These are phyloP conservation scores for Psix sp. DNA, from an alignment of 1,140 invertebrate genomes.

Conservation along the genomic window DNA sequence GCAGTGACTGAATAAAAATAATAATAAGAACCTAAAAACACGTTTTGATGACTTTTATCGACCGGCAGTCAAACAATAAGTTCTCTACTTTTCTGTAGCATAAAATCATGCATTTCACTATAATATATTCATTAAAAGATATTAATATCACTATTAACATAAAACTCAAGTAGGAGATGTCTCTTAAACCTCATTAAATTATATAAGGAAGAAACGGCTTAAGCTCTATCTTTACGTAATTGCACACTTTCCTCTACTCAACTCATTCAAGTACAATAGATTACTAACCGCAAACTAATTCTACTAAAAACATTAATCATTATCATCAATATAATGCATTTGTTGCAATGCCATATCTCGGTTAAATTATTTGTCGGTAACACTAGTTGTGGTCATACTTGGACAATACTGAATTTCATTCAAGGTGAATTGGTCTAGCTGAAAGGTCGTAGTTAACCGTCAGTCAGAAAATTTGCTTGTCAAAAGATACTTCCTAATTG, in stretches of 20 bases:
- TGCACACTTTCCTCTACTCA: slow-evolving; percentile 5
- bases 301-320: slow-evolving; percentile 45
- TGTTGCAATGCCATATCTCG: slow-evolving; percentile 18
- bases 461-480: not conserved
- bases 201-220: too few species aligned
- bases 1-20: too few species aligned
- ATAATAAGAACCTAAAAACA: too few species aligned
- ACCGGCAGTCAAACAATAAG: too few species aligned
- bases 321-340: slow-evolving; percentile 33
- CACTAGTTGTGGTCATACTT: slow-evolving; percentile 19
- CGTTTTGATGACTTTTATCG: too few species aligned
- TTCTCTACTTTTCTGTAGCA: too few species aligned
- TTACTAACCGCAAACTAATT: slow-evolving; percentile 43
- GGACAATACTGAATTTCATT: slow-evolving; percentile 33
- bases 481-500: too few species aligned
- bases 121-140: too few species aligned
- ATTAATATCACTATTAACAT: too few species aligned
- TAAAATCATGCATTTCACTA: too few species aligned
- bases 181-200: too few species aligned
- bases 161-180: too few species aligned
- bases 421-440: slow-evolving; percentile 19
- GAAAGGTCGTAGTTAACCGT: not conserved
- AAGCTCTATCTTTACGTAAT: slow-evolving; percentile 6
- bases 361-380: slow-evolving; percentile 30
- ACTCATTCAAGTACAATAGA: slow-evolving; percentile 24